Base-by-base conservation (phyloP, 2,113 vertebrate genomes). In the Bubo bubo region DNA sequence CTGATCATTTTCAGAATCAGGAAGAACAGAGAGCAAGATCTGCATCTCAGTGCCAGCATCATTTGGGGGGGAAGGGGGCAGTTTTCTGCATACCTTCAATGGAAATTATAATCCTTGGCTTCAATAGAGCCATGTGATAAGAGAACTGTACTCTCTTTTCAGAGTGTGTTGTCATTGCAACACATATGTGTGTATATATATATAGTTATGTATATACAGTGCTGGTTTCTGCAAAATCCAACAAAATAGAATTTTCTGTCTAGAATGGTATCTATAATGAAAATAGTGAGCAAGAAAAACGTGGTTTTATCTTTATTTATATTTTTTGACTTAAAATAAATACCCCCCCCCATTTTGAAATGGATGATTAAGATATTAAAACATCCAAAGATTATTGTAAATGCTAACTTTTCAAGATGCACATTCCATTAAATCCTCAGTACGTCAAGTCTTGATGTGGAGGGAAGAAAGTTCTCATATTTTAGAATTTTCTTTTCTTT, bases 181-280 rank as follows among this genome's bases (percentile, higher is more conserved):
- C 47, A n/a, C 2, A 22, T 6, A 1, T 5, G 3, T 22, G 3
- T 43, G 35, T 15, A 12, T 34, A 4, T 26, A 4, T n/a, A 14
- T 34, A 28, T 11, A 52, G 12, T 10, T 39, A 10, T 3, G 26
- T 6, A 14, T 12, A 66, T 13, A n/a, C 2, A 60, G 28, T 2
- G 50, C 18, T 66, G 67, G 28, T 28, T 39, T 47, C 68, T 60
- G 30, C 16, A 55, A 22, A 82, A 86, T n/a, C 11, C 39, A 23
- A 79, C 12, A 77, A 67, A 47, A n/a, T 2, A 50, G 21, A 59
- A 53, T 35, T 83, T 59, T 66, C 28, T 73, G 68, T 79, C 52
- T 76, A 52, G 41, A 76, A 34, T n/a, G 27, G 72, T 35, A 17
- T 35, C 18, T 76, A 11, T 35, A 60, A 76, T 22, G 12, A 37